Evolutionary conservation across 2,888 invertebrate species (phyloP).

Genomic region (Diarsia brunnea): DNA sequence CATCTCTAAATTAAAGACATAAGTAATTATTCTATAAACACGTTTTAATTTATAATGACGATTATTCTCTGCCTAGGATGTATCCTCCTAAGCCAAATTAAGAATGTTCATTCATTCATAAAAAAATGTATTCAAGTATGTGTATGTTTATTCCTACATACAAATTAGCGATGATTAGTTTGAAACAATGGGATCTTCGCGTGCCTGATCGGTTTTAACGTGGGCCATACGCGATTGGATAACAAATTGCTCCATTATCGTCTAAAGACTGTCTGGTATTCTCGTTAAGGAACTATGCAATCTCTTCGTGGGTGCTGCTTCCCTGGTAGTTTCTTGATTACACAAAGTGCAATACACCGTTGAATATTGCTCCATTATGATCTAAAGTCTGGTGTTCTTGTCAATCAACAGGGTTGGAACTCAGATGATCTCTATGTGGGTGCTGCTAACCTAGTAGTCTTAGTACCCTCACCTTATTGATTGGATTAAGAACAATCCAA

Average conservation of each 20-base stretch:
- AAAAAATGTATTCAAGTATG: constrained; percentile 2
- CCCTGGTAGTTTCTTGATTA: background rate
- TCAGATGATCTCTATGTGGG: background rate
- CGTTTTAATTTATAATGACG: background rate
- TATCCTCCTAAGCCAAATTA: background rate
- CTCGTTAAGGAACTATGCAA: constrained; percentile 7
- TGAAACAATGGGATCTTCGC: constrained; percentile 19
- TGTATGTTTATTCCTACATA: background rate
- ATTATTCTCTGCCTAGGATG: background rate
- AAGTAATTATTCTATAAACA: background rate
- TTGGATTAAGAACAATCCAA: no score
- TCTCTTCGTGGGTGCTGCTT: constrained; percentile 3
- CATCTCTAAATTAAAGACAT: background rate
- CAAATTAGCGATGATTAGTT: constrained; percentile 18
- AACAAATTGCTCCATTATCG: constrained; percentile 29
- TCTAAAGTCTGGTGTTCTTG: constrained; percentile 16
- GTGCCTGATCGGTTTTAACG: constrained; percentile 9
- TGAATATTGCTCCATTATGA: constrained; percentile 16
- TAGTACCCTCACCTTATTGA: no score
- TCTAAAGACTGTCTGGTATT: constrained; percentile 31
- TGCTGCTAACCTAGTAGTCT: background rate
- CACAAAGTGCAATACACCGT: background rate
- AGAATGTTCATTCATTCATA: background rate
- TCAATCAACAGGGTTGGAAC: background rate
- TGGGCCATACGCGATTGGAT: constrained; percentile 4